A percentile compares a stretch with the other conserved stretches of the same genome.
Conservation (phyloP, 2,113 vertebrate genomes). For the Muntiacus muntjak region DNA sequence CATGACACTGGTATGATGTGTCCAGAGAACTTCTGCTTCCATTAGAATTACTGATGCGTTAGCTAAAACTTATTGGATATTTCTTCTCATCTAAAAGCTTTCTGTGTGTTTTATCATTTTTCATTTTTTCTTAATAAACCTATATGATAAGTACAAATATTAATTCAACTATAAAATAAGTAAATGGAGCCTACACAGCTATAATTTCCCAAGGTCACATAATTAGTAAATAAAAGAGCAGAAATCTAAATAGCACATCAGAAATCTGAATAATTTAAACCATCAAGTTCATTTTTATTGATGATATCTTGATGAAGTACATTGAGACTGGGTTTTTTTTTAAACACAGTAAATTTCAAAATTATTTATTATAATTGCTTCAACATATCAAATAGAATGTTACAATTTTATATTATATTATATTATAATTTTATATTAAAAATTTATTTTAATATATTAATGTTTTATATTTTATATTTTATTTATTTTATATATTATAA, state of each 20-base stretch:
- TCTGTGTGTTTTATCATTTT: not conserved
- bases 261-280: not conserved
- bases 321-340: not conserved
- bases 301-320: not conserved
- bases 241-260: not conserved
- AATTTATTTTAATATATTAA: no score
- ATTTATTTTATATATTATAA: no score
- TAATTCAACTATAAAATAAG: not conserved
- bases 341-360: not conserved
- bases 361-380: not conserved
- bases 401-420: not conserved
- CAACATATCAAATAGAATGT: not conserved
- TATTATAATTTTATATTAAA: not conserved
- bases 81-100: not conserved
- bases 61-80: not conserved
- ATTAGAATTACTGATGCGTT: not conserved
- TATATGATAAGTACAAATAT: not conserved
- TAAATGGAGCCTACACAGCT: not conserved
- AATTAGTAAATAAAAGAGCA: not conserved
- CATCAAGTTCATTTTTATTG: not conserved
- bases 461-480: no score
- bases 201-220: not conserved
- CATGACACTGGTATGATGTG: slow-evolving; percentile 92
- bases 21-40: not conserved
- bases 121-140: not conserved